Base-by-base conservation (phyloP, 1,140 invertebrate genomes). In the Caenorhabditis tropicalis region DNA sequence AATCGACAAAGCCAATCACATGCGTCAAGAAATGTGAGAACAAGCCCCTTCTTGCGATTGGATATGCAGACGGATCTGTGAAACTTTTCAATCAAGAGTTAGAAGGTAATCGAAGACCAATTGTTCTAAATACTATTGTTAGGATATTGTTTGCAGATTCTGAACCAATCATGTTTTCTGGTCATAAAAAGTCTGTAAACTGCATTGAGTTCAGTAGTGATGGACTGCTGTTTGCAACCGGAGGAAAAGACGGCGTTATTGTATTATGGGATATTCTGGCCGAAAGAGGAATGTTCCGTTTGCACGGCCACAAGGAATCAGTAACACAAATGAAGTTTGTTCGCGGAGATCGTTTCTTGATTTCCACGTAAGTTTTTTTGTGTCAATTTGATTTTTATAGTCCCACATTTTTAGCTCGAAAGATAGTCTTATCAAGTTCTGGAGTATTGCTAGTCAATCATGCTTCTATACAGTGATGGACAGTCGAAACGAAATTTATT, bases 391-490 rank as follows among this genome's bases (percentile, higher is more conserved):
- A n/a, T 56, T 0, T 56, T n/a, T 24, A 27, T 24, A 51, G n/a
- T 51, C 19, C 15, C n/a, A 19, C 82, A 82, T 82, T 27, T 60
- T 91, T 82, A 94, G 94, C 79, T 98, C 96, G 2, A 97, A 96
- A 92, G 98, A 99, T 91, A 95, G 95, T 19, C 95, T 95, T 91
- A 94, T 99, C 0, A 99, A 99, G 91, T 97, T 99, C 91, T 99
- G 97, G 97, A 96, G 99, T 92, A 92, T 99, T 81, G 94, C 95
- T 86, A 97, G 95, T 29, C 95, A 97, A 89, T 95, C 96, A 90
- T 98, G 97, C 92, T 99, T 99, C 89, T 95, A 96, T 91, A 99
- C 98, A 10, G 92, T 99, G 24, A 91, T 93, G 56, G 92, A 92
- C 51, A 93, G 93, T 88, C 87, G 91, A 60, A 92, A 91, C 85